These are phyloP conservation scores for Peromyscus attwateri DNA, from an alignment of 2,797 vertebrate genomes.

Conservation along the genomic window DNA sequence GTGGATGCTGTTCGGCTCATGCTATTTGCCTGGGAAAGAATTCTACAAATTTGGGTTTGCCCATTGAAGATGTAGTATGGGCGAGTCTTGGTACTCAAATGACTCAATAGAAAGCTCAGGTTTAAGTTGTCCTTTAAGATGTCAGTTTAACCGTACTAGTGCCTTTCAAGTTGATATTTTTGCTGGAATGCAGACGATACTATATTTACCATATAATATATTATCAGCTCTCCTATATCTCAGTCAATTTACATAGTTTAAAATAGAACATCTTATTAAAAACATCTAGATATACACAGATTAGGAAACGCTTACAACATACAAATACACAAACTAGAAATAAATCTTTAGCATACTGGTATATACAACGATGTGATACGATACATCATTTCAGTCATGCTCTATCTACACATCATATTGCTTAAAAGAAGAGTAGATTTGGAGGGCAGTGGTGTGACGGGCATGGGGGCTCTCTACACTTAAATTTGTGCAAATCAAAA, in stretches of 20 bases:
- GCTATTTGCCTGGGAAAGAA: conserved; percentile 87
- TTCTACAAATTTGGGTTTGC: conserved; percentile 86
- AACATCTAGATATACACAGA: conserved; percentile 99
- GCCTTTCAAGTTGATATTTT: conserved; percentile 93
- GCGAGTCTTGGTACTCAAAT: conserved; percentile 86
- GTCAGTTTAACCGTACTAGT: conserved; percentile 93
- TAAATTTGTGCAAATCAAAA: conserved; percentile 92
- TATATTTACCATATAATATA: conserved; percentile 97
- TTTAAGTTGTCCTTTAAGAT: conserved; percentile 96
- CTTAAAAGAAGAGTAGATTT: conserved; percentile 99
- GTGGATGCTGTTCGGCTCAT: conserved; percentile 84
- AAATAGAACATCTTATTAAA: conserved; percentile 99
- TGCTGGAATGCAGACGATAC: conserved; percentile 98
- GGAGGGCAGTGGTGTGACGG: conserved; percentile 89
- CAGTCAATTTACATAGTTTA: conserved; percentile 99
- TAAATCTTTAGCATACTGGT: conserved; percentile 98
- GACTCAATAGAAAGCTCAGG: conserved; percentile 92
- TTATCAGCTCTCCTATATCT: conserved; percentile 96
- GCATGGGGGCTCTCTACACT: conserved; percentile 89
- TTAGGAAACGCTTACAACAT: conserved; percentile 99
- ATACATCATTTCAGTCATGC: conserved; percentile 99
- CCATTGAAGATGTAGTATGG: conserved; percentile 82
- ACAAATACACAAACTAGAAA: conserved; percentile 99
- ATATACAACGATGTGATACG: conserved; percentile 98
- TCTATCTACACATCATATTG: conserved; percentile 99